phyloP scores from a whole-genome alignment of 2,888 invertebrate species.

The Allophyes oxyacanthae region DNA sequence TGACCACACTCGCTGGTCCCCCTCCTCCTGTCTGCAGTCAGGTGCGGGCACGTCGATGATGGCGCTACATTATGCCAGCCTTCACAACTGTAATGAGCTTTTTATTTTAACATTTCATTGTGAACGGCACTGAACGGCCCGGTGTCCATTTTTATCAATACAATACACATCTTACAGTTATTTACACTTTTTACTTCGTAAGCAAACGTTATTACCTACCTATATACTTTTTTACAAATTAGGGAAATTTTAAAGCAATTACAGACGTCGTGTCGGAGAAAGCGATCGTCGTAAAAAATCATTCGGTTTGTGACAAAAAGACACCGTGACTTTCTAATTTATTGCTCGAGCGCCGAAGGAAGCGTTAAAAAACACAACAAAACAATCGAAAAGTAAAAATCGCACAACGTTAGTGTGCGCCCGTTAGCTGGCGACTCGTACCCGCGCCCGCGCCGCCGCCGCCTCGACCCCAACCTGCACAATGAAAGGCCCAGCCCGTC shows the following conservation, averaged over 20 bases:
- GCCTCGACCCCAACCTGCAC: too few relatives aligned
- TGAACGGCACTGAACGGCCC: neutral
- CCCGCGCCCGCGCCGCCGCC: too few relatives aligned
- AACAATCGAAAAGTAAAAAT: slow-evolving; percentile 72
- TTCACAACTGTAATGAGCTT: neutral
- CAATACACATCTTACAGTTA: slow-evolving; percentile 13
- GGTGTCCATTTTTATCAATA: neutral
- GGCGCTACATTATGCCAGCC: neutral
- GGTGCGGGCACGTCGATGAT: too few relatives aligned
- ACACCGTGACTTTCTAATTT: slow-evolving; percentile 78
- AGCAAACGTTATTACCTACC: slow-evolving; percentile 13
- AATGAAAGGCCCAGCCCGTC: slow-evolving; percentile 9
- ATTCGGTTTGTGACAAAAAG: slow-evolving; percentile 58
- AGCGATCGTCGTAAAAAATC: slow-evolving; percentile 69
- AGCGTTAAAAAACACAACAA: slow-evolving; percentile 66
- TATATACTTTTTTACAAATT: slow-evolving; percentile 45
- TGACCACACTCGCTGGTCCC: neutral
- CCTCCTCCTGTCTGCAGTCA: too few relatives aligned
- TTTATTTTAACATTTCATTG: slow-evolving; percentile 2
- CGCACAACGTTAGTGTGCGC: slow-evolving; percentile 58
- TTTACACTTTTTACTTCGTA: slow-evolving; percentile 18
- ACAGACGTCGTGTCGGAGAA: slow-evolving; percentile 71
- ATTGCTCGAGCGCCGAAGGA: slow-evolving; percentile 66
- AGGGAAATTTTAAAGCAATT: slow-evolving; percentile 61
- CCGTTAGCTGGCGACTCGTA: slow-evolving; percentile 21